Evolutionary conservation across 2,113 vertebrate species (phyloP).

Genomic region (Pristiophorus japonicus): DNA sequence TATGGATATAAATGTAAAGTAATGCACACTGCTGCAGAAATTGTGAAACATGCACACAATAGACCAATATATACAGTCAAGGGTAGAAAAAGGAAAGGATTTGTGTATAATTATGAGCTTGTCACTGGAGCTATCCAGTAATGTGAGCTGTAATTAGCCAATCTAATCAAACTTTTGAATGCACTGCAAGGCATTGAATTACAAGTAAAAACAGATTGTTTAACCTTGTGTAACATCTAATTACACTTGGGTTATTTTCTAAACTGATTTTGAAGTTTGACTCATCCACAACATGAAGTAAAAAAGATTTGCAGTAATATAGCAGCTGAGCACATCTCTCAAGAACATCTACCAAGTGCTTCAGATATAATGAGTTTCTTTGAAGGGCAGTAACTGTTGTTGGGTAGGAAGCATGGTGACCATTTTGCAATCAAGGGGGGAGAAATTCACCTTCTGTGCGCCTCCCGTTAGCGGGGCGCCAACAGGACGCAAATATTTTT

Average conservation of each 20-base stretch:
- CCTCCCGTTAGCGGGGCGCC: too few species aligned
- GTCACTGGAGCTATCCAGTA: not conserved
- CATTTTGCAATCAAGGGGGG: too few species aligned
- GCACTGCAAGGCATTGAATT: not conserved
- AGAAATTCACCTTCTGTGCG: too few species aligned
- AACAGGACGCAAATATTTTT: too few species aligned
- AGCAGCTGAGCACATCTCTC: not conserved
- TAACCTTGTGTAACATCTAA: not conserved
- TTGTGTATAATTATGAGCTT: not conserved
- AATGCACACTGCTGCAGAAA: not conserved
- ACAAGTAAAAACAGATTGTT: not conserved
- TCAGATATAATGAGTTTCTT: not conserved
- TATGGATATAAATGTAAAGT: not conserved
- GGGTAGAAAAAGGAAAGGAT: not conserved
- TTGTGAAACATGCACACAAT: not conserved
- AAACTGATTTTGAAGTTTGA: too few species aligned
- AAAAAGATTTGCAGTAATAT: not conserved
- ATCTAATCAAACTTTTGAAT: conserved; percentile 4
- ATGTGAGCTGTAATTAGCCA: not conserved
- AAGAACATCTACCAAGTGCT: not conserved
- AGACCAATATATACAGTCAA: not conserved
- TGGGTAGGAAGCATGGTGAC: too few species aligned
- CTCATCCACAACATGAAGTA: not conserved
- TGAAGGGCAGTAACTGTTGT: not conserved
- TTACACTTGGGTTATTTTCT: not conserved